phyloP scores from a whole-genome alignment of 1,140 invertebrate species.

The Luehdorfia chinensis region DNA sequence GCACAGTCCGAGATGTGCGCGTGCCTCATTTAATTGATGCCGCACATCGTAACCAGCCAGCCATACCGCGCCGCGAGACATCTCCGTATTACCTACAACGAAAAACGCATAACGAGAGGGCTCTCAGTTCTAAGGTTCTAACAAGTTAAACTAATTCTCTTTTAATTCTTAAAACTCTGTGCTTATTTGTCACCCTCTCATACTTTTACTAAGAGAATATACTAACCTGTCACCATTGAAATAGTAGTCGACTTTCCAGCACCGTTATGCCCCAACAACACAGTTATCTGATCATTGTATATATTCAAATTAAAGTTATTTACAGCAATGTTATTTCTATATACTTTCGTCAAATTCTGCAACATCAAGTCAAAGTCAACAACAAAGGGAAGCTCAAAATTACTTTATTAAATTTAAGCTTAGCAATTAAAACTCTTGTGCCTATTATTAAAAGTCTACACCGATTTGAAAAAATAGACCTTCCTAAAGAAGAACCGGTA shows the following conservation, averaged over 20 bases:
- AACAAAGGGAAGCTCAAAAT: too few relatives aligned
- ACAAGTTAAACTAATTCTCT: too few relatives aligned
- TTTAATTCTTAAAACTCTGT: too few relatives aligned
- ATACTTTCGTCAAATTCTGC: constrained; percentile 74
- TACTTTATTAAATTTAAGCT: too few relatives aligned
- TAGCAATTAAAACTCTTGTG: too few relatives aligned
- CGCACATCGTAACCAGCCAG: constrained; percentile 85
- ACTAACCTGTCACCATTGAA: constrained; percentile 85
- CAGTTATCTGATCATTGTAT: constrained; percentile 81
- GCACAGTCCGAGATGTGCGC: constrained; percentile 89
- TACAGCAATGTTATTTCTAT: constrained; percentile 79
- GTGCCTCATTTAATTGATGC: constrained; percentile 75
- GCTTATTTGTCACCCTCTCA: too few relatives aligned
- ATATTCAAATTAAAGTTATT: constrained; percentile 85
- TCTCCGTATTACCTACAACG: constrained; percentile 68
- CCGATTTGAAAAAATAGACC: too few relatives aligned
- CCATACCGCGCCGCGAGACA: constrained; percentile 82
- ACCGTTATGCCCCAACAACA: constrained; percentile 85
- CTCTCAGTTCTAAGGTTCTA: too few relatives aligned
- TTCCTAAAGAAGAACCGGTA: too few relatives aligned
- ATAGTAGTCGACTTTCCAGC: constrained; percentile 81
- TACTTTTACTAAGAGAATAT: too few relatives aligned
- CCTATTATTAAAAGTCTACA: too few relatives aligned
- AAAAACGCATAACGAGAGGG: constrained; percentile 7
- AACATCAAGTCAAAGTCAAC: too few relatives aligned